Percentiles rank a stretch among this genome's conserved stretches.
phyloP scores from a whole-genome alignment of 2,113 vertebrate genomes.

The Brachyistius frenatus region DNA sequence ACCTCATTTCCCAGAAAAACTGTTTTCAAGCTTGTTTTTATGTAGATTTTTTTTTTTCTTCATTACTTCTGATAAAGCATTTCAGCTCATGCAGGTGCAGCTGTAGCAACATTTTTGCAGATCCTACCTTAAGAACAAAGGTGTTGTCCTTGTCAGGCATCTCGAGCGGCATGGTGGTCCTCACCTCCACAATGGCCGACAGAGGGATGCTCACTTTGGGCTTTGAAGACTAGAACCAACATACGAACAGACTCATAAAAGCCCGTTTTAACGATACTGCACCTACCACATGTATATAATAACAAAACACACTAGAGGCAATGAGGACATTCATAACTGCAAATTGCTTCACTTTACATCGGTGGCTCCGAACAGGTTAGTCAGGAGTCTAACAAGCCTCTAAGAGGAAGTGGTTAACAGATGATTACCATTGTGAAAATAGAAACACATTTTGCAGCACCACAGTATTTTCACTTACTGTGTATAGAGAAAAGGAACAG shows the following conservation, averaged over 20 bases:
- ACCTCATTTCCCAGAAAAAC: constrained; percentile 29
- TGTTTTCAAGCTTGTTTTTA: background rate
- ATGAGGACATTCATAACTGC: background rate
- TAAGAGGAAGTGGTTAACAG: too few species aligned
- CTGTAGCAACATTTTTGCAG: background rate
- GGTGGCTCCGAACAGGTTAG: background rate
- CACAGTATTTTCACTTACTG: background rate
- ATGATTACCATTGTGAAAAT: background rate
- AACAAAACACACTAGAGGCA: too few species aligned
- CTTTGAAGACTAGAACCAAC: constrained; percentile 90
- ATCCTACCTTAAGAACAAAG: constrained; percentile 94
- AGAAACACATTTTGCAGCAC: background rate
- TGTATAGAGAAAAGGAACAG: too few species aligned
- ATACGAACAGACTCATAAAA: constrained; percentile 10
- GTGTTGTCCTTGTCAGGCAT: constrained; percentile 99
- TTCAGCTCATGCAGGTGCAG: background rate
- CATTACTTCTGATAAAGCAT: background rate
- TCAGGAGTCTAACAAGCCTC: too few species aligned
- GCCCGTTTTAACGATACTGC: background rate
- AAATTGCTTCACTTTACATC: background rate
- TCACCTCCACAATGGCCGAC: constrained; percentile 94
- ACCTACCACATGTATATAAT: too few species aligned
- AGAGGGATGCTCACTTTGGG: constrained; percentile 96
- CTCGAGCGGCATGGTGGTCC: constrained; percentile 98
- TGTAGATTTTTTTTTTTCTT: background rate